phyloP scores from a whole-genome alignment of 2,797 vertebrate species.

The Macropodus opercularis region DNA sequence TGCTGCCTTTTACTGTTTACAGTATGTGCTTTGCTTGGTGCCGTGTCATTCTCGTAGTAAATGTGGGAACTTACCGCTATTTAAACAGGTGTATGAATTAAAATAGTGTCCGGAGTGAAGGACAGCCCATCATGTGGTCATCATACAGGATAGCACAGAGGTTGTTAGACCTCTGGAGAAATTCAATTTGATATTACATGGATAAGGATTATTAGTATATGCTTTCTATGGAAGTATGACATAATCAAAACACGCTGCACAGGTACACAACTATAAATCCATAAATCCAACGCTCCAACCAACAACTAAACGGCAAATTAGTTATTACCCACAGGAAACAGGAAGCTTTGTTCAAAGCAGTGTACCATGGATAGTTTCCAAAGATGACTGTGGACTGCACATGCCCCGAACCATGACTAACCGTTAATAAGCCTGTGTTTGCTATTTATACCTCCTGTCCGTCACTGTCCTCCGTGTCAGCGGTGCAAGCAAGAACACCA shows the following conservation, averaged over 20 bases:
- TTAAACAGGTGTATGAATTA: neutral
- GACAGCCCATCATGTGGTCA: too few species aligned
- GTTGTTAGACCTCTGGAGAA: too few species aligned
- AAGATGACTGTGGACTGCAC: constrained; percentile 23
- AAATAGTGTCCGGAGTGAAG: too few species aligned
- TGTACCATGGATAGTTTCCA: constrained; percentile 18
- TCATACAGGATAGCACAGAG: too few species aligned
- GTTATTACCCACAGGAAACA: constrained; percentile 44
- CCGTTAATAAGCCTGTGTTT: constrained; percentile 49
- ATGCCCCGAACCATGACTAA: constrained; percentile 59
- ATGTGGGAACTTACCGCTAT: neutral
- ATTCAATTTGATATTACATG: too few species aligned
- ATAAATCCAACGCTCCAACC: constrained; percentile 29
- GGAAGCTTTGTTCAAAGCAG: constrained; percentile 16
- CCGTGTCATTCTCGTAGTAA: neutral
- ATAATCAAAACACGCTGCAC: neutral
- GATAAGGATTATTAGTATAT: too few species aligned
- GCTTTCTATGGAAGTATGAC: constrained; percentile 10
- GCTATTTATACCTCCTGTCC: constrained; percentile 31
- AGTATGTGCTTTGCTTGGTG: neutral
- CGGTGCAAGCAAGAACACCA: constrained; percentile 46
- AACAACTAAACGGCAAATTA: constrained; percentile 46
- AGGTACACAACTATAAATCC: constrained; percentile 27
- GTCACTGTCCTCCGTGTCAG: neutral
- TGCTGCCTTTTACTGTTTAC: constrained; percentile 22